Evolutionary conservation across 2,888 invertebrate species (phyloP), one percentile per base, ranked within the genome.

Genomic region (Leucania comma): DNA sequence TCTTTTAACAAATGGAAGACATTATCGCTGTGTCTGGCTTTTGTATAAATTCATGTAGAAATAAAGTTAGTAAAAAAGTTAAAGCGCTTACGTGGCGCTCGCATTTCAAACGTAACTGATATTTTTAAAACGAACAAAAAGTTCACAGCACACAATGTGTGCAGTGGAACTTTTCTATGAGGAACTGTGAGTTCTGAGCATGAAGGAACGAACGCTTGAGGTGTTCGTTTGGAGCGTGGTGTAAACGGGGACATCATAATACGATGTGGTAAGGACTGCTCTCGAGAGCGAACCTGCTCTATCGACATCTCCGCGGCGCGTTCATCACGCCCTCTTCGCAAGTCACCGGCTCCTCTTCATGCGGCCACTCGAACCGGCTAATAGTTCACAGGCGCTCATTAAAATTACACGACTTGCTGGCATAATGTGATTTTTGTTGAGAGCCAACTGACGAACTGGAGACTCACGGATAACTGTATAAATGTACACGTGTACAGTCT

Each of bases 1-100:
- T 93, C 93, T 93, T 91, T 93, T 94, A 94, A 94, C 92, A 93
- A 94, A 94, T 94, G 94, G 93, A 92, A 93, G 93, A 93, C 93
- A 94, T 94, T 94, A 94, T 93, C 94, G 91, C 91, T 88, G 90
- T 87, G 91, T 89, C 91, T 93, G 92, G 92, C 93, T 93, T 94
- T 94, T 93, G 92, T 92, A 91, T 93, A 93, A 94, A 94, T 94
- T 94, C 92, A 92, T 91, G 92, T 92, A 90, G 90, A 76, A 92
- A 93, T 93, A 90, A 93, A 93, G 92, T 90, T 93, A 91, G 88
- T 90, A 89, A 91, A 93, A 93, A 92, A 91, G 91, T 92, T 92
- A 91, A 93, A 91, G 88, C 91, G 91, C 91, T 93, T 92, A 90
- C 88, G 88, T 89, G 81, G 89, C 85, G 88, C 87, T 88, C 85